These are phyloP conservation scores for Heteractis magnifica DNA, from an alignment of 92 coral and sea anemone genomes.

Conservation along the genomic window DNA sequence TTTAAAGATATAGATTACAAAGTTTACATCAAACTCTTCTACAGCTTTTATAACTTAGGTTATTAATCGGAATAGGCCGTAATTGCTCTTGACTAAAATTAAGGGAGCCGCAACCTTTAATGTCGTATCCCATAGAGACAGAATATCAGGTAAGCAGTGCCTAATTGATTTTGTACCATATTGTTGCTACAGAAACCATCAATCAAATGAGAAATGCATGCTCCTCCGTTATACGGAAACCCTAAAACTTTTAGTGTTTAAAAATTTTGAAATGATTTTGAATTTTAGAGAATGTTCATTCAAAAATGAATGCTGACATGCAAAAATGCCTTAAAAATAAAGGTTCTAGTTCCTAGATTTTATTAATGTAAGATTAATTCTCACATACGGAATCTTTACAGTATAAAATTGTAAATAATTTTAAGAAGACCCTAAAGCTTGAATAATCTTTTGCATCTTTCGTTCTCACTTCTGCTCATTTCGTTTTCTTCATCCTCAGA, in stretches of 20 bases:
- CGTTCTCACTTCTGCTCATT: neutral
- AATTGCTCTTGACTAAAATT: neutral
- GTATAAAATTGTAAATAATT: constrained; percentile 4
- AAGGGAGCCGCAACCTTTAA: neutral
- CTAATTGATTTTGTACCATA: neutral
- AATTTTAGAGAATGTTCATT: neutral
- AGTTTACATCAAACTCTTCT: neutral
- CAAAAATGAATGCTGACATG: neutral
- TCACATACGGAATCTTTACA: neutral
- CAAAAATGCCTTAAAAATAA: neutral
- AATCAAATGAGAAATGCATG: neutral
- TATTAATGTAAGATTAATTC: neutral
- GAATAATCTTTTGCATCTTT: constrained; percentile 8
- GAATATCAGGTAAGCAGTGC: neutral
- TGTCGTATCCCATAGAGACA: neutral
- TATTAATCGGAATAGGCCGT: neutral
- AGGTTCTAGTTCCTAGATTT: neutral
- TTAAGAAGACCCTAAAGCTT: neutral
- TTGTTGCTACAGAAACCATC: neutral
- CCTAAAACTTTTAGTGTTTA: neutral
- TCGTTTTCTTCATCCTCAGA: neutral
- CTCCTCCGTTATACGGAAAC: neutral
- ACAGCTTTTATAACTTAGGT: neutral
- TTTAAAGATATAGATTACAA: neutral
- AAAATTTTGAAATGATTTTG: neutral